Base-by-base conservation (phyloP, 2,888 invertebrate genomes). In the Ophraella communa region DNA sequence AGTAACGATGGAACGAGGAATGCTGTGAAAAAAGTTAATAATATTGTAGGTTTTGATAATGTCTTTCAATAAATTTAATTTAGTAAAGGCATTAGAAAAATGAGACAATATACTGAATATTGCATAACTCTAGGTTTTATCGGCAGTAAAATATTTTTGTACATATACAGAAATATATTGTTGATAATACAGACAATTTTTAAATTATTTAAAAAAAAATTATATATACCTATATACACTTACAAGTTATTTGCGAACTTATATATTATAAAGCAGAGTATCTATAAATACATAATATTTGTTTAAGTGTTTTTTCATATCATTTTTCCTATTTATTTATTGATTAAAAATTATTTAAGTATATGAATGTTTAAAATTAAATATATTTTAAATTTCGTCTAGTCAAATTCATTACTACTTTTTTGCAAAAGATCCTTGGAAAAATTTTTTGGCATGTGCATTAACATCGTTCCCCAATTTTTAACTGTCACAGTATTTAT, bases 1-100 rank as follows among this genome's bases (percentile, higher is more conserved):
- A 69, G 70, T 39, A 71, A 70, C 27, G 75, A 75, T 4, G 65
- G 69, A 3, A 72, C 67, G 18, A 71, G 69, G 58, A 75, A 74
- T 53, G 69, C 73, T 14, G 73, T 76, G n/a, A 73, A 73, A 23
- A 72, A 68, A 65, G 73, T 76, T 5, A 73, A 73, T n/a, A 75
- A 75, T 66, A 74, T 76, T 57, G 71, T 76, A 17, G 70, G 70
- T 14, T 62, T 70, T 52, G 71, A 74, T 44, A 64, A 67, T 35
- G 65, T 64, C 57, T 68, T 67, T 39, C 57, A 66, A 10, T 55
- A 47, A 58, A 23, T 17, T n/a, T n/a, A n/a, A n/a, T n/a, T n/a
- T n/a, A n/a, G n/a, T n/a, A n/a, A n/a, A n/a, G n/a, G n/a, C n/a
- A n/a, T n/a, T n/a, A n/a, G n/a, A n/a, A n/a, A n/a, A n/a, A n/a